A percentile compares a stretch with the other conserved stretches of the same genome.
These are phyloP conservation scores for Hyperoplus immaculatus DNA, from an alignment of 2,797 vertebrate species.

Conservation along the genomic window DNA sequence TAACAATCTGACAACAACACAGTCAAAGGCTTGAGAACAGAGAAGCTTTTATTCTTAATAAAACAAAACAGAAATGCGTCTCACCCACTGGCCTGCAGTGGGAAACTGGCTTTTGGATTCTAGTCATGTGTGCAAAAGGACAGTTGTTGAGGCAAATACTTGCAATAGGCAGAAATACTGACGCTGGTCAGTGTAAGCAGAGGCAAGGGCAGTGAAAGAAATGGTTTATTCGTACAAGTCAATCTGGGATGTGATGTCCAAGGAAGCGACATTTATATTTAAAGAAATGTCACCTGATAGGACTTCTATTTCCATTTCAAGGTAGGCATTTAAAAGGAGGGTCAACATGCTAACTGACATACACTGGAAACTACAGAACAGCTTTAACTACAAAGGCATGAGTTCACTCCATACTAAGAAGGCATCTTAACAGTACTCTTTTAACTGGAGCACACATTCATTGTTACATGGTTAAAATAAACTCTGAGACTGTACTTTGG, in stretches of 20 bases:
- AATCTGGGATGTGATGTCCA: neutral
- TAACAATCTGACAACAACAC: neutral
- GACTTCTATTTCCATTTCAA: neutral
- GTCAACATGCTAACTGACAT: neutral
- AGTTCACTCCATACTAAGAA: neutral
- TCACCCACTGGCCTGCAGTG: constrained; percentile 81
- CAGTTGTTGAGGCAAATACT: constrained; percentile 6
- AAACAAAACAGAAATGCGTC: constrained; percentile 42
- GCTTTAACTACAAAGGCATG: neutral
- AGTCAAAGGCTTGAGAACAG: constrained; percentile 18
- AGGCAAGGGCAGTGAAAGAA: too few relatives aligned
- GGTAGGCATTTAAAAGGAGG: neutral
- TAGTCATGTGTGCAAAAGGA: constrained; percentile 48
- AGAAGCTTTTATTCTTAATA: constrained; percentile 56
- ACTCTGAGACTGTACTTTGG: too few relatives aligned
- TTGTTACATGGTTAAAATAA: too few relatives aligned
- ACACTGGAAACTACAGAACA: neutral
- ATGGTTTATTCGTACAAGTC: neutral
- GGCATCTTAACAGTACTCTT: neutral
- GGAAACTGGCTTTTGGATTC: constrained; percentile 52
- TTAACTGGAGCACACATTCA: too few relatives aligned
- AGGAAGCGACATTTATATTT: neutral
- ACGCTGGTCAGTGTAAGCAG: neutral
- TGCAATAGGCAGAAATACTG: constrained; percentile 27
- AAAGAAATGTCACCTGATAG: neutral